Conservation (phyloP, 2,113 vertebrate species). For the Caranx melampygus region DNA sequence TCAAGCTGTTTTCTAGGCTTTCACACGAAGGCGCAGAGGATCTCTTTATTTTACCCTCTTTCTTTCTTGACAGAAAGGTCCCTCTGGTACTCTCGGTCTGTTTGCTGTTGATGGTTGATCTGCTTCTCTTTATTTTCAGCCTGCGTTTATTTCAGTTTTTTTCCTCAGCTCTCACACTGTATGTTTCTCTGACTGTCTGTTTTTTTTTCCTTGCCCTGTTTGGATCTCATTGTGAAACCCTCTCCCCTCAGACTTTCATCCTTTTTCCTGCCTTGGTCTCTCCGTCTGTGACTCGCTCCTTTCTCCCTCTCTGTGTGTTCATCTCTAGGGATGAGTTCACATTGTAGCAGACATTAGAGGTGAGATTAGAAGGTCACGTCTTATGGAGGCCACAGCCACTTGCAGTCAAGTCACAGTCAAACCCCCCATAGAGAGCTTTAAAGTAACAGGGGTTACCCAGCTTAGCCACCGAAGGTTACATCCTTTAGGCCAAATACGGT, state of each 20-base stretch:
- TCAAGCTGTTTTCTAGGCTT: conserved; percentile 50
- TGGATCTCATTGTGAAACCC: conserved; percentile 20
- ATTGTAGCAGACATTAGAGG: conserved; percentile 24
- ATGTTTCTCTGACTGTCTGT: conserved; percentile 24
- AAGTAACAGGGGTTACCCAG: conserved; percentile 12
- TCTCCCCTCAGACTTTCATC: conserved; percentile 22
- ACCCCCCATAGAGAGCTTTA: conserved; percentile 18
- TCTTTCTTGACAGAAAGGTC: conserved; percentile 22
- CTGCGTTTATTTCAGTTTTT: conserved; percentile 33
- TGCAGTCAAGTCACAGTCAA: conserved; percentile 16
- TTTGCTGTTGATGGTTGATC: conserved; percentile 44
- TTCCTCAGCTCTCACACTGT: conserved; percentile 18
- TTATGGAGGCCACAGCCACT: conserved; percentile 4
- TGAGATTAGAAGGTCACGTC: conserved; percentile 40
- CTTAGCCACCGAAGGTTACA: conserved; percentile 13
- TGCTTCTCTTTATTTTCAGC: conserved; percentile 32
- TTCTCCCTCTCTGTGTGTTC: conserved; percentile 15
- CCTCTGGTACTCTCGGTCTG: conserved; percentile 35
- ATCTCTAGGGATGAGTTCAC: conserved; percentile 36
- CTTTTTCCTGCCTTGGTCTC: conserved; percentile 2
- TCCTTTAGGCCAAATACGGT: conserved; percentile 10
- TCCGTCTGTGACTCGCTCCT: neutral
- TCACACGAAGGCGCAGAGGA: conserved; percentile 24
- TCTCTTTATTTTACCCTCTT: conserved; percentile 40
- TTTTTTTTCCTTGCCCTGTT: conserved; percentile 12